Evolutionary conservation across 92 coral and sea anemone species (phyloP).

Genomic region (Porites divaricata): DNA sequence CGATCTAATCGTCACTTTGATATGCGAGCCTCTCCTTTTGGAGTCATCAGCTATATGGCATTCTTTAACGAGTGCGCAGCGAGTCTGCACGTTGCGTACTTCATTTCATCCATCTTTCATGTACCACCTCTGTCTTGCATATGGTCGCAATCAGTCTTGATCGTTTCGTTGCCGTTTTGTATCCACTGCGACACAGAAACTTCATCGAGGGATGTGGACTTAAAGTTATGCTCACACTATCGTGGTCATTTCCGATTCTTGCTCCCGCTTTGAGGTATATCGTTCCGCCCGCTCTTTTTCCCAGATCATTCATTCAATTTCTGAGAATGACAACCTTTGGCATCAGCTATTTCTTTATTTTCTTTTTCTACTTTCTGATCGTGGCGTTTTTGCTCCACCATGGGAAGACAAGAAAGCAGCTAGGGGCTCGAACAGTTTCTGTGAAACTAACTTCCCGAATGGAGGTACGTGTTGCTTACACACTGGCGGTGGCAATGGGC

Average conservation of each 20-base stretch:
- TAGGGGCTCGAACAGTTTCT: neutral
- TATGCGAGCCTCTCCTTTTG: too few relatives aligned
- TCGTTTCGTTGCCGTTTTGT: slow-evolving; percentile 41
- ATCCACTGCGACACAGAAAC: slow-evolving; percentile 30
- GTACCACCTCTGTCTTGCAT: slow-evolving; percentile 36
- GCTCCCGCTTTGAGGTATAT: neutral
- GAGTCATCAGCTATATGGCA: neutral
- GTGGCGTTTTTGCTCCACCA: neutral
- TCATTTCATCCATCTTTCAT: slow-evolving; percentile 29
- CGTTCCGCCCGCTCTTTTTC: slow-evolving; percentile 1
- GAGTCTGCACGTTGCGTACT: slow-evolving; percentile 26
- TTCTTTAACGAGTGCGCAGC: slow-evolving; percentile 43
- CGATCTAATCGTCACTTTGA: too few relatives aligned
- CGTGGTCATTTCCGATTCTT: slow-evolving; percentile 40
- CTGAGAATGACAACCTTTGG: neutral
- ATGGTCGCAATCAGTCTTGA: slow-evolving; percentile 61
- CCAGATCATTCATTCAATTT: neutral
- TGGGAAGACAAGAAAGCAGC: neutral
- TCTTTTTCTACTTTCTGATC: neutral
- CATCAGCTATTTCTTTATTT: neutral
- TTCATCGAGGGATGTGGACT: slow-evolving; percentile 42
- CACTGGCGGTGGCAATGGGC: slow-evolving; percentile 29
- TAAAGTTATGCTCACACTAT: slow-evolving; percentile 9
- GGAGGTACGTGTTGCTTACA: neutral
- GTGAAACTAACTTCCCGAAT: slow-evolving; percentile 22